These are phyloP conservation scores for Cheilosia impressa DNA, from an alignment of 2,888 invertebrate species.

Conservation along the genomic window DNA sequence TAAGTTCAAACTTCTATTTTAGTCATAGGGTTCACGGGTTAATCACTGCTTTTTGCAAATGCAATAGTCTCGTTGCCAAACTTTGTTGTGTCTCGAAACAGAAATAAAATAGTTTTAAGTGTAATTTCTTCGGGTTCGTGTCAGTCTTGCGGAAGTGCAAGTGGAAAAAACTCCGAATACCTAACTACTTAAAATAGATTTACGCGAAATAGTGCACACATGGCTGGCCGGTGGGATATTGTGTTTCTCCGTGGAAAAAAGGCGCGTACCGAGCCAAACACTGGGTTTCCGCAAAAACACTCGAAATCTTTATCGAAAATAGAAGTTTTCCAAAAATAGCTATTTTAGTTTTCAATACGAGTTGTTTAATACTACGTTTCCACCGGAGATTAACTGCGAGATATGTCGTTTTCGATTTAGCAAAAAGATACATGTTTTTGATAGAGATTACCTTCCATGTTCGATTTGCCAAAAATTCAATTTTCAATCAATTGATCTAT, in stretches of 20 bases:
- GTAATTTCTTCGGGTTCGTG: conserved; percentile 2
- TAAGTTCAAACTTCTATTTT: not conserved
- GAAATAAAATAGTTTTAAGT: not conserved
- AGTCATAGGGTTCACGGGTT: conserved; percentile 24
- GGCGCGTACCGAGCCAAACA: no score
- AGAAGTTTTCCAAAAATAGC: no score
- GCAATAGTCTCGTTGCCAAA: not conserved
- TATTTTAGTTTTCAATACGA: no score
- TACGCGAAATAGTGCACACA: conserved; percentile 1
- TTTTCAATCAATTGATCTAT: no score
- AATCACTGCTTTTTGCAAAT: not conserved
- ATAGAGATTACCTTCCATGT: no score
- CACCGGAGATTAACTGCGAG: no score
- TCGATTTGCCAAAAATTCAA: no score
- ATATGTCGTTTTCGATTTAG: no score
- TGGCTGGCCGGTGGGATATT: not conserved
- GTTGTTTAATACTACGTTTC: no score
- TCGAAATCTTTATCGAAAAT: no score
- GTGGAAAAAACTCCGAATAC: not conserved
- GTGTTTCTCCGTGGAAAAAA: not conserved
- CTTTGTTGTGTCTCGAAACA: not conserved
- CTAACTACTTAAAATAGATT: conserved; percentile 12
- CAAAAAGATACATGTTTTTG: no score
- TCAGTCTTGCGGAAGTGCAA: conserved; percentile 31
- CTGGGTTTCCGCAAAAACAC: no score